Evolutionary conservation across 2,888 invertebrate genomes (phyloP).

Genomic region (Synergus laeviventris): DNA sequence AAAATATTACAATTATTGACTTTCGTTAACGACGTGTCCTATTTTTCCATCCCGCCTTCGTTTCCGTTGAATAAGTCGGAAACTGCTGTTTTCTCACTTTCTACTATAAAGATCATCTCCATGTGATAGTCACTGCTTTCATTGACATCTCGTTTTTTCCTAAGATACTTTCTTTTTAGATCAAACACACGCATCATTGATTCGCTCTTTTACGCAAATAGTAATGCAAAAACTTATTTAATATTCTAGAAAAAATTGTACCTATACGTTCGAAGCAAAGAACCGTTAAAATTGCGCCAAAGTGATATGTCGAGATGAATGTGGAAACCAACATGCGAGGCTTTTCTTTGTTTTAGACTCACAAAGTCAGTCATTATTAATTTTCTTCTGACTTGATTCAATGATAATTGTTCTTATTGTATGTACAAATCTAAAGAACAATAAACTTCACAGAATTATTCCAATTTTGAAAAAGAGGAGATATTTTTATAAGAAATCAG

Average conservation of each 20-base stretch:
- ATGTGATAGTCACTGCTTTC: constrained; percentile 30
- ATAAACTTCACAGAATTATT: not conserved
- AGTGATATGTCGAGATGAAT: not conserved
- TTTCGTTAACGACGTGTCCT: constrained; percentile 63
- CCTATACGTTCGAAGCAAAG: constrained; percentile 19
- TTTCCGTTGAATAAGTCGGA: constrained; percentile 42
- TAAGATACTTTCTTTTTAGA: constrained; percentile 20
- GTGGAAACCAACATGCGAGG: constrained; percentile 11
- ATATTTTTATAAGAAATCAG: not conserved
- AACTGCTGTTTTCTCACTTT: constrained; percentile 59
- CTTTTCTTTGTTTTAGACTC: constrained; percentile 19
- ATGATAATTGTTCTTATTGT: not conserved
- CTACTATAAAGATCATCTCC: constrained; percentile 48
- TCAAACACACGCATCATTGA: not conserved
- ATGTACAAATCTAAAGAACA: not conserved
- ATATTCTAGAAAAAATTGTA: constrained; percentile 26
- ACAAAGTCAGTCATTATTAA: constrained; percentile 20
- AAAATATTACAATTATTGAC: constrained; percentile 53
- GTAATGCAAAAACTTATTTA: not conserved
- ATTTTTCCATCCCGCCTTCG: constrained; percentile 58
- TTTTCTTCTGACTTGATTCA: not conserved
- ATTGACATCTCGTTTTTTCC: constrained; percentile 25
- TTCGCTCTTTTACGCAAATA: not conserved
- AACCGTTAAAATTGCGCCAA: constrained; percentile 36
- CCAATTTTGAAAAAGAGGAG: not conserved